phyloP scores from a whole-genome alignment of 2,888 invertebrate species.

The Rhagium mordax region DNA sequence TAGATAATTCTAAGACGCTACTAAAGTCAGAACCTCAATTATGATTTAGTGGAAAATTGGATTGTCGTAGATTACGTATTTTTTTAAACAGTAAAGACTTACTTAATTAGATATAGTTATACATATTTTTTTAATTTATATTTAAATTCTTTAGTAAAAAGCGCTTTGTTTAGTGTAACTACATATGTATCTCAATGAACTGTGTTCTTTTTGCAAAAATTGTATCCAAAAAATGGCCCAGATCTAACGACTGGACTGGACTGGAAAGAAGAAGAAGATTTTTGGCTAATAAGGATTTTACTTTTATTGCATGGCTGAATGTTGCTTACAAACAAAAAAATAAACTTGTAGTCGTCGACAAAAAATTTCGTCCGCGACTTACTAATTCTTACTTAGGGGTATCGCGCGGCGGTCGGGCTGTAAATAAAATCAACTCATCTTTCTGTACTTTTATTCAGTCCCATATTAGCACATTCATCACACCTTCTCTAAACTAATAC shows the following conservation, averaged over 20 bases:
- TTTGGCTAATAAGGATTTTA: too few relatives aligned
- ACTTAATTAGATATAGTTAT: not conserved
- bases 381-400: too few relatives aligned
- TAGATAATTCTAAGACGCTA: not conserved
- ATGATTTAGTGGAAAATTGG: not conserved
- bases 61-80: not conserved
- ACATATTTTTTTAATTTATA: not conserved
- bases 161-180: not conserved
- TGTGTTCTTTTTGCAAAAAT: not conserved
- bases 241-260: too few relatives aligned
- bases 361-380: too few relatives aligned
- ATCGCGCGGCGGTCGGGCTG: not conserved
- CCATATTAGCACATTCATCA: constrained; percentile 65
- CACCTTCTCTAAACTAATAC: constrained; percentile 57
- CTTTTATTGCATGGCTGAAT: too few relatives aligned
- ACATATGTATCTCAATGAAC: not conserved
- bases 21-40: too few relatives aligned
- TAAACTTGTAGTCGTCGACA: too few relatives aligned
- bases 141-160: not conserved
- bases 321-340: too few relatives aligned
- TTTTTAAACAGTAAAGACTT: not conserved
- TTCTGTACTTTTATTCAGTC: constrained; percentile 61
- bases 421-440: not conserved
- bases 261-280: too few relatives aligned
- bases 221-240: not conserved